phyloP scores from a whole-genome alignment of 2,888 invertebrate species.

The Celastrina argiolus region DNA sequence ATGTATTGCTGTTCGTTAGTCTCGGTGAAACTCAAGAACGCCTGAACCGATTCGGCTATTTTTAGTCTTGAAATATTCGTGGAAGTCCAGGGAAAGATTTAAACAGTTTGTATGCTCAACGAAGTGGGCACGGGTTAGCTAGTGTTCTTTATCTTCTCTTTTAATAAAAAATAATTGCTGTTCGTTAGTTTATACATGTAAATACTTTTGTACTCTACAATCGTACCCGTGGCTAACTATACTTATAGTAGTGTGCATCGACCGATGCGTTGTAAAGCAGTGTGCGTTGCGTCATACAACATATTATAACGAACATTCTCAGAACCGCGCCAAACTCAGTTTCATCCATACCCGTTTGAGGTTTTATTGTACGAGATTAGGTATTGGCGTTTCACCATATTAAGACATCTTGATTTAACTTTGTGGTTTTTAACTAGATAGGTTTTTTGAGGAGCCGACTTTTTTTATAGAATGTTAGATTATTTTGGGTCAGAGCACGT shows the following conservation, averaged over 20 bases:
- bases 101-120: too few species aligned
- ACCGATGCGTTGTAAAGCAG: slow-evolving; percentile 35
- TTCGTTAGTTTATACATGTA: background rate
- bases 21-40: too few species aligned
- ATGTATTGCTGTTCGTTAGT: too few species aligned
- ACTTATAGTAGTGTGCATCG: slow-evolving; percentile 31
- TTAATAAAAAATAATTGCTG: too few species aligned
- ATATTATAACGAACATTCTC: slow-evolving; percentile 43
- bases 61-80: too few species aligned
- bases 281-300: slow-evolving; percentile 36
- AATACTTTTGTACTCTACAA: background rate
- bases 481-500: too few species aligned
- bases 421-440: background rate
- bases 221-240: background rate
- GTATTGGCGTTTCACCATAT: background rate
- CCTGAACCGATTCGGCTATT: too few species aligned
- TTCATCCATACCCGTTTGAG: slow-evolving; percentile 5
- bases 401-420: background rate
- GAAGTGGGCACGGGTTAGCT: too few species aligned
- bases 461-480: too few species aligned
- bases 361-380: background rate
- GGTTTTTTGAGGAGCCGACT: background rate
- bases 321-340: slow-evolving; percentile 56
- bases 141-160: too few species aligned
- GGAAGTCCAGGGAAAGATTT: too few species aligned